These are phyloP conservation scores for Falco berigora DNA, from an alignment of 2,797 vertebrate genomes.

Conservation along the genomic window DNA sequence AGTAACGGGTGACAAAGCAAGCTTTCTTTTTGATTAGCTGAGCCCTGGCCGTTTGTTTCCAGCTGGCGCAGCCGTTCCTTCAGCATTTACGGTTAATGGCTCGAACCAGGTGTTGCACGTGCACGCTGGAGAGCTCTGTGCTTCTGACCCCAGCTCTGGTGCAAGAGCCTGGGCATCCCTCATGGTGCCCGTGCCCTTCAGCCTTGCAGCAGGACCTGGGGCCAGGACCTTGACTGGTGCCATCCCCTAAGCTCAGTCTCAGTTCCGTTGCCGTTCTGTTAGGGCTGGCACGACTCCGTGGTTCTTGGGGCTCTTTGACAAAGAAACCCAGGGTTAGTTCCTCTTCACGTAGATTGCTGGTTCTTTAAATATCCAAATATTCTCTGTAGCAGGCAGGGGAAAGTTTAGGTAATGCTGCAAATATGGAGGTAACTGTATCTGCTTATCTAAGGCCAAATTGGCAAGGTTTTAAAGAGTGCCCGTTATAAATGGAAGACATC, in stretches of 20 bases:
- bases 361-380: not conserved
- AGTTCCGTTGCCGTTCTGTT: accelerated
- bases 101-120: not conserved
- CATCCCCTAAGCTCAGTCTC: not conserved
- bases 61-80: not conserved
- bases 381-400: not conserved
- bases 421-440: not conserved
- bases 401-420: not conserved
- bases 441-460: not conserved
- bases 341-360: not conserved
- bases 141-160: not conserved
- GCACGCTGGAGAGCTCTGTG: not conserved
- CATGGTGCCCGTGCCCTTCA: accelerated
- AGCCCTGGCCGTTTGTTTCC: not conserved
- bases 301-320: not conserved
- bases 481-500: not conserved
- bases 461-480: not conserved
- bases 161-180: not conserved
- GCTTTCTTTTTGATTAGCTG: not conserved
- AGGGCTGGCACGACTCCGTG: accelerated
- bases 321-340: not conserved
- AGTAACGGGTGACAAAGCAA: not conserved
- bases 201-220: not conserved
- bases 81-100: not conserved
- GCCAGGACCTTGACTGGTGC: not conserved